Evolutionary conservation across 2,888 invertebrate genomes (phyloP).

Genomic region (Neria commutata): DNA sequence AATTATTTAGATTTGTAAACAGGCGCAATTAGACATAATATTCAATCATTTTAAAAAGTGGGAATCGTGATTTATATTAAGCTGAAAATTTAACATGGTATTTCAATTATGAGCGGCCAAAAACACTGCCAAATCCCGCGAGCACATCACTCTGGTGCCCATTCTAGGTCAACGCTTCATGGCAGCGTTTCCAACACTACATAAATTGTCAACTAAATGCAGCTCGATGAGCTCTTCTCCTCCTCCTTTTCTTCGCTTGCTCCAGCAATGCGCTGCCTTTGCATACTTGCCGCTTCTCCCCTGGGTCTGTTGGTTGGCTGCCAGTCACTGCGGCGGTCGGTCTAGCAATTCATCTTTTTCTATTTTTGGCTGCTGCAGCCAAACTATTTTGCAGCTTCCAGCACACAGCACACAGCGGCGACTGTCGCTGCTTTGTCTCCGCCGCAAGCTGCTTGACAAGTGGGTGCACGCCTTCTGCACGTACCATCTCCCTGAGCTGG

Average conservation of each 20-base stretch:
- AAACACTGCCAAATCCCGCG: too few relatives aligned
- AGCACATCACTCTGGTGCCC: too few relatives aligned
- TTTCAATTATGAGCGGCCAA: not conserved
- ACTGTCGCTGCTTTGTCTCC: not conserved
- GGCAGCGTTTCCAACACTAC: not conserved
- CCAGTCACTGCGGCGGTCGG: not conserved
- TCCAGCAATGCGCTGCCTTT: not conserved
- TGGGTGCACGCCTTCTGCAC: not conserved
- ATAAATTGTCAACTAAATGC: not conserved
- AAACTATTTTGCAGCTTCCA: slow-evolving; percentile 5
- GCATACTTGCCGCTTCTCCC: not conserved
- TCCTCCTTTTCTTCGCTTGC: not conserved
- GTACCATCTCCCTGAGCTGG: not conserved
- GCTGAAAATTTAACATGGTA: too few relatives aligned
- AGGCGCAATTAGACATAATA: too few relatives aligned
- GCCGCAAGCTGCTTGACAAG: not conserved
- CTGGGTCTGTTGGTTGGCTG: not conserved
- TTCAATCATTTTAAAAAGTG: too few relatives aligned
- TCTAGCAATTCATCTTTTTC: slow-evolving; percentile 9
- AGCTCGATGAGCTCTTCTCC: not conserved
- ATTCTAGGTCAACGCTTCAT: slow-evolving; percentile 8
- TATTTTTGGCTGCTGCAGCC: slow-evolving; percentile 9
- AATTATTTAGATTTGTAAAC: too few relatives aligned
- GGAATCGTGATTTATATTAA: too few relatives aligned
- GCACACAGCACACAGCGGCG: not conserved